These are phyloP conservation scores for Pardosa pseudoannulata DNA, from an alignment of 2,888 invertebrate species.

Conservation along the genomic window DNA sequence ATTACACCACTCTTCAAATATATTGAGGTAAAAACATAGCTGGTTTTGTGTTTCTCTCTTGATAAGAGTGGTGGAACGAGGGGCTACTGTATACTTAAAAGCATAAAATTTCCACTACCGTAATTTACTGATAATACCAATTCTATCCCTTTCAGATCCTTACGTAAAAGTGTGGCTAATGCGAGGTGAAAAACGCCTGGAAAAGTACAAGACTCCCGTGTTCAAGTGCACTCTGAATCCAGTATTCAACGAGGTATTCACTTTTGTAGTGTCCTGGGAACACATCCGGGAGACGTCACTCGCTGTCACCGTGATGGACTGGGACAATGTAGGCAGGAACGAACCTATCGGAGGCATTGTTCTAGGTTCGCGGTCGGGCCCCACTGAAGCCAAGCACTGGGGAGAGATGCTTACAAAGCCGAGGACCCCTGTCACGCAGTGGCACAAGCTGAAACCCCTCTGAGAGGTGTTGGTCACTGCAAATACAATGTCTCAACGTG, in stretches of 20 bases:
- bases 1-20: too few relatives aligned
- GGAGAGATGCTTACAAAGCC: conserved; percentile 99
- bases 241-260: conserved; percentile 96
- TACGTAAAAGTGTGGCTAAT: conserved; percentile 99
- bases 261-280: conserved; percentile 97
- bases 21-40: too few relatives aligned
- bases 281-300: conserved; percentile 95
- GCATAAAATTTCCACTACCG: too few relatives aligned
- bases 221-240: conserved; percentile 88
- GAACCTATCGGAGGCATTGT: conserved; percentile 94
- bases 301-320: conserved; percentile 97
- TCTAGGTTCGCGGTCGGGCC: conserved; percentile 94
- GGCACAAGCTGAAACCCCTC: conserved; percentile 95
- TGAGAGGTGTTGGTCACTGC: conserved; percentile 35
- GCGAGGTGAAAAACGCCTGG: conserved; percentile 94
- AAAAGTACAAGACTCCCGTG: conserved; percentile 96
- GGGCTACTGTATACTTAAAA: too few relatives aligned
- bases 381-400: conserved; percentile 97
- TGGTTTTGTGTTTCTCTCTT: too few relatives aligned
- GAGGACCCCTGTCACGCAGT: conserved; percentile 95
- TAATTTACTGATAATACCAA: too few relatives aligned
- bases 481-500: conserved; percentile 5
- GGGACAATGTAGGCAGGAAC: conserved; percentile 95
- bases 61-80: too few relatives aligned
- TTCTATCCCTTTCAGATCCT: conserved; percentile 88